Percentiles rank a stretch among this genome's conserved stretches.
These are phyloP conservation scores for Octodon degus DNA, from an alignment of 2,113 vertebrate species.

Conservation along the genomic window DNA sequence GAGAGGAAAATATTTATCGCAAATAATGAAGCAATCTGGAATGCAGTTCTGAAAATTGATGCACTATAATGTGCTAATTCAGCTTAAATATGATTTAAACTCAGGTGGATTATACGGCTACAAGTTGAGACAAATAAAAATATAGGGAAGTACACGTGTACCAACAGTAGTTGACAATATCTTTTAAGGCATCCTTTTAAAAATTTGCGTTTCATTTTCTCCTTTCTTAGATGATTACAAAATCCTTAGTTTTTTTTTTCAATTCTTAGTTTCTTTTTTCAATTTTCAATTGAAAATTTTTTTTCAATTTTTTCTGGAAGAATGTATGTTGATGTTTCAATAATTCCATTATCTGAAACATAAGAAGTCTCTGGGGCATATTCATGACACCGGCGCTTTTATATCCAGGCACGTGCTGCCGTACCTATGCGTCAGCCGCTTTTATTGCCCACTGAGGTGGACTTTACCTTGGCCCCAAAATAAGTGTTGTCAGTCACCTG, in stretches of 20 bases:
- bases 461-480: conserved; percentile 4
- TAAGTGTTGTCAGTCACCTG: conserved; percentile 9
- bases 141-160: background rate
- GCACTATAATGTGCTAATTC: conserved; percentile 51
- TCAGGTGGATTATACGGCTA: conserved; percentile 39
- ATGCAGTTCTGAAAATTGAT: background rate
- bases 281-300: too few relatives aligned
- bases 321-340: background rate
- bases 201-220: conserved; percentile 43
- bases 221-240: background rate
- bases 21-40: conserved; percentile 59
- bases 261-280: background rate
- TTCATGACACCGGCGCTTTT: background rate
- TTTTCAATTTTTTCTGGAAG: background rate
- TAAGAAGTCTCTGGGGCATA: background rate
- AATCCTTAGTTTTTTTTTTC: background rate
- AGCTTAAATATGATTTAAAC: conserved; percentile 73
- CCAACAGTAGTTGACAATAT: background rate
- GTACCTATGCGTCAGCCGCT: background rate
- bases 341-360: conserved; percentile 10
- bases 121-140: conserved; percentile 34
- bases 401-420: background rate
- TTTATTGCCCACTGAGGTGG: conserved; percentile 10
- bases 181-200: background rate
- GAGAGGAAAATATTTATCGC: conserved; percentile 56